A percentile compares a stretch with the other conserved stretches of the same genome.
Conservation (phyloP, 2,797 vertebrate genomes). For the Carapus acus region DNA sequence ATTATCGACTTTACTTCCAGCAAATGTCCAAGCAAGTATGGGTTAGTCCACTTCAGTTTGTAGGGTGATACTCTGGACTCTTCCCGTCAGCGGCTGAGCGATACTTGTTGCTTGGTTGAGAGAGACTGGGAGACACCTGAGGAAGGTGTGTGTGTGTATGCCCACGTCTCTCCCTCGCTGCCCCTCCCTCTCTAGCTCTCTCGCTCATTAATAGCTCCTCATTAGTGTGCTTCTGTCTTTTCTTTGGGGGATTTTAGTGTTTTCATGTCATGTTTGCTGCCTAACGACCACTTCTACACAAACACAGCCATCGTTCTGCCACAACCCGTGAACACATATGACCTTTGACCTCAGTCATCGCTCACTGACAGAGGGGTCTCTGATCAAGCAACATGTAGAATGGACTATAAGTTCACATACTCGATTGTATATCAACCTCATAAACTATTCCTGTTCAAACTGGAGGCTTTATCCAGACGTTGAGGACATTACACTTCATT, state of each 20-base stretch:
- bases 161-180: not conserved
- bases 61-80: not conserved
- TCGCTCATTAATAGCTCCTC: conserved; percentile 28
- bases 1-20: not conserved
- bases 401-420: too few species aligned
- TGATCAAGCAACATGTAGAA: too few species aligned
- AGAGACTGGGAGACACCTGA: conserved; percentile 31
- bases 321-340: not conserved
- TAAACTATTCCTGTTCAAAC: too few species aligned
- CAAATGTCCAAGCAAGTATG: not conserved
- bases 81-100: not conserved
- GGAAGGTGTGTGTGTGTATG: not conserved
- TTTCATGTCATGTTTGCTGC: conserved; percentile 44
- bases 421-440: too few species aligned
- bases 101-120: not conserved
- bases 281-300: conserved; percentile 35
- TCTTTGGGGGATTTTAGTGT: conserved; percentile 38
- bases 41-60: not conserved
- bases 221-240: conserved; percentile 35
- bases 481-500: too few species aligned
- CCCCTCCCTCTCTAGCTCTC: conserved; percentile 3
- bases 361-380: too few species aligned
- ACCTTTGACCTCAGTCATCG: not conserved
- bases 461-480: too few species aligned
- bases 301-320: conserved; percentile 16